These are phyloP conservation scores for Polyergus mexicanus DNA, from an alignment of 1,140 invertebrate species.

Conservation along the genomic window DNA sequence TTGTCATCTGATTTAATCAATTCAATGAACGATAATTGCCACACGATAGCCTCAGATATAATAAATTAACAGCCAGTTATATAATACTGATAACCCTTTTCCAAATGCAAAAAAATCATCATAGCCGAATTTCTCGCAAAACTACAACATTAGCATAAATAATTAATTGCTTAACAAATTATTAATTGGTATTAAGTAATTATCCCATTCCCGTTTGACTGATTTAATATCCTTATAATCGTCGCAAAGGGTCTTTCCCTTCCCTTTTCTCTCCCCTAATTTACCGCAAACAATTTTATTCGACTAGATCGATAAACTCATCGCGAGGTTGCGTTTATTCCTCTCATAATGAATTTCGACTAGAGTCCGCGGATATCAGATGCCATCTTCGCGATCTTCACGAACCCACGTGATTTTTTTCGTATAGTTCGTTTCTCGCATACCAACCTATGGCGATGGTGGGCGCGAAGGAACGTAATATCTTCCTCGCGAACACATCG, in stretches of 20 bases:
- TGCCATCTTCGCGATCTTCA: constrained; percentile 16
- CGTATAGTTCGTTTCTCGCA: constrained; percentile 34
- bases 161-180: constrained; percentile 34
- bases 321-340: constrained; percentile 23
- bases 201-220: neutral
- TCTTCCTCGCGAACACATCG: constrained; percentile 46
- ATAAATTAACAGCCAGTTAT: constrained; percentile 25
- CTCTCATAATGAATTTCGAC: constrained; percentile 32
- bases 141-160: neutral
- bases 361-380: constrained; percentile 8
- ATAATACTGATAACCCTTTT: constrained; percentile 13
- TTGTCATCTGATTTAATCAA: constrained; percentile 26
- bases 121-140: constrained; percentile 15
- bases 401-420: constrained; percentile 45
- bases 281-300: constrained; percentile 37
- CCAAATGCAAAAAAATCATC: constrained; percentile 15
- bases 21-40: constrained; percentile 5
- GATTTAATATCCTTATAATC: neutral
- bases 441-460: constrained; percentile 30
- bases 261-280: neutral
- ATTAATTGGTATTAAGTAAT: constrained; percentile 27
- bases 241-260: neutral
- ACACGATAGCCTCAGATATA: constrained; percentile 8
- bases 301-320: constrained; percentile 3
- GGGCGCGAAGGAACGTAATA: constrained; percentile 55